phyloP scores from a whole-genome alignment of 1,140 invertebrate genomes.

The Holcopasites calliopsidis region DNA sequence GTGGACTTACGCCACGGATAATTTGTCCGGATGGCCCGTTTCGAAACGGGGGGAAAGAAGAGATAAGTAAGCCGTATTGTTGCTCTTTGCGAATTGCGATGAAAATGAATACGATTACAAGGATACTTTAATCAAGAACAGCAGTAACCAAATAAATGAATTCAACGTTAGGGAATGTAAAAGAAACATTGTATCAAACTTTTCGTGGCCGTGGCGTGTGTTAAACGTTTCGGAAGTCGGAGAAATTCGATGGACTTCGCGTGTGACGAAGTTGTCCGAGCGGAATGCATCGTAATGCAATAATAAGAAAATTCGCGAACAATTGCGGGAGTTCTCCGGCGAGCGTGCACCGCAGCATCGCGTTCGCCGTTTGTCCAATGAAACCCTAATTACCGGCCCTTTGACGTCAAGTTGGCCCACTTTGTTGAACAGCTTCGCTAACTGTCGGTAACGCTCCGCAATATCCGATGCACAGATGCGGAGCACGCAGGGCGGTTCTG shows the following conservation, averaged over 20 bases:
- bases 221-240: too few relatives aligned
- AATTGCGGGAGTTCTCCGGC: slow-evolving; percentile 27
- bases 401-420: slow-evolving; percentile 37
- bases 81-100: too few relatives aligned
- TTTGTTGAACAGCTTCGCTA: slow-evolving; percentile 35
- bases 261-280: background rate
- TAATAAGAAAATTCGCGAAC: slow-evolving; percentile 30
- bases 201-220: too few relatives aligned
- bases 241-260: background rate
- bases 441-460: slow-evolving; percentile 10
- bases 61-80: too few relatives aligned
- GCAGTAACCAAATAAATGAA: too few relatives aligned
- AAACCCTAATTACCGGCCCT: slow-evolving; percentile 24
- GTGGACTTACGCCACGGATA: slow-evolving; percentile 32
- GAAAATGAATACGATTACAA: too few relatives aligned
- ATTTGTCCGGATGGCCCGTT: slow-evolving; percentile 51
- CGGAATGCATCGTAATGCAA: slow-evolving; percentile 13
- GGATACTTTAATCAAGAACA: too few relatives aligned
- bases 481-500: background rate
- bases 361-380: slow-evolving; percentile 15
- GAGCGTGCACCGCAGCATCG: slow-evolving; percentile 27
- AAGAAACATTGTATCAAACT: too few relatives aligned
- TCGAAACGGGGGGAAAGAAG: background rate
- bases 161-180: too few relatives aligned
- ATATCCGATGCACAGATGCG: background rate